phyloP scores from a whole-genome alignment of 2,888 invertebrate species.

The Chromoteleia sp. region DNA sequence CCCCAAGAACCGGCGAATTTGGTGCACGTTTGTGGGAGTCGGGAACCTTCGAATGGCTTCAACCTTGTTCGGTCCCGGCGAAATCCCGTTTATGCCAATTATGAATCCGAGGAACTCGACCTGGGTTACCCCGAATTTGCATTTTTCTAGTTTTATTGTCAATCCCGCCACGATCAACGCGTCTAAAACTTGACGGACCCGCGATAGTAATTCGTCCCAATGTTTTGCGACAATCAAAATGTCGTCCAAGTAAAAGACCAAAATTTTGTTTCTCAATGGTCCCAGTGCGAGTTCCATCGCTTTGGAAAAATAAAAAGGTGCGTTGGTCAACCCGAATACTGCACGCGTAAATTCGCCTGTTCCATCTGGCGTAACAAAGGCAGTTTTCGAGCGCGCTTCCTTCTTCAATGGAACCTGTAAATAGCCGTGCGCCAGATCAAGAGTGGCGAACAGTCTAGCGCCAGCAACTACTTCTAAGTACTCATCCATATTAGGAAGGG shows the following conservation, averaged over 20 bases:
- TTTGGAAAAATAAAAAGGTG: slow-evolving; percentile 4
- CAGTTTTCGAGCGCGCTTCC: neutral
- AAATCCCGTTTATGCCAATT: neutral
- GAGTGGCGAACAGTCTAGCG: neutral
- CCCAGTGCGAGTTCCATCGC: neutral
- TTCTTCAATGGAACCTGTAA: neutral
- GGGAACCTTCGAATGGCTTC: neutral
- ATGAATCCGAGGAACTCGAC: neutral
- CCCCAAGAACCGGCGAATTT: neutral
- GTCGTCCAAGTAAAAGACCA: neutral
- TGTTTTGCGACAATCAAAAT: neutral
- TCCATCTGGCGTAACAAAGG: neutral
- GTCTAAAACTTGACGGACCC: neutral
- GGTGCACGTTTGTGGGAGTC: neutral
- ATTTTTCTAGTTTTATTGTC: neutral
- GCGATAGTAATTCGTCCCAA: neutral
- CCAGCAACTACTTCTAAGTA: neutral
- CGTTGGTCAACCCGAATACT: neutral
- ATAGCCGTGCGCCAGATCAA: neutral
- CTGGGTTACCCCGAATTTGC: neutral
- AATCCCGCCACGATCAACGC: neutral
- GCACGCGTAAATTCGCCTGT: neutral
- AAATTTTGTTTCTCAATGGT: neutral
- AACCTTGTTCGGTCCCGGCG: neutral
- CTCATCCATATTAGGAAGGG: neutral